phyloP scores from a whole-genome alignment of 2,113 vertebrate species.

The Ptychochromis oligacanthus region DNA sequence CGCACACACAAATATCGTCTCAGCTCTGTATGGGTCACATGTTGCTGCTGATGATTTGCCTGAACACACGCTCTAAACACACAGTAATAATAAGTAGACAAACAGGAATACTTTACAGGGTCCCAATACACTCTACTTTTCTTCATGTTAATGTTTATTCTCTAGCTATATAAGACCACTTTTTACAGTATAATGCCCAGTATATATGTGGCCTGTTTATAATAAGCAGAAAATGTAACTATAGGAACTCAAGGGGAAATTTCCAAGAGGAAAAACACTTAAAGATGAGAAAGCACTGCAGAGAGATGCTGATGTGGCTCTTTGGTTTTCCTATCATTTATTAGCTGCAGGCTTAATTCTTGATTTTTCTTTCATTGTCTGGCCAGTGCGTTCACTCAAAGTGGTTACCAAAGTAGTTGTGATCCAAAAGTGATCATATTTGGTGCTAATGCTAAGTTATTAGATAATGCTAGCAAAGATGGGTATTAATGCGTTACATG shows the following conservation, averaged over 20 bases:
- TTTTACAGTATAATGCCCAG: neutral
- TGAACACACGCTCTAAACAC: slow-evolving; percentile 37
- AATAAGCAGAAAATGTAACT: neutral
- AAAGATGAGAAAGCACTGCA: too few species aligned
- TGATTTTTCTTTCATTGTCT: neutral
- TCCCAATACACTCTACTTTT: neutral
- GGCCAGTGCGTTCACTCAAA: neutral
- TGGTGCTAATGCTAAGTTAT: neutral
- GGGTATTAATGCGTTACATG: neutral
- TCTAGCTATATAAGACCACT: neutral
- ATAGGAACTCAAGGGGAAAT: neutral
- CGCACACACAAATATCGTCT: neutral
- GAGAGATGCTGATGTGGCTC: slow-evolving; percentile 8
- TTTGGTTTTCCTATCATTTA: slow-evolving; percentile 15
- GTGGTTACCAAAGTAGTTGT: neutral
- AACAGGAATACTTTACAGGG: slow-evolving; percentile 22
- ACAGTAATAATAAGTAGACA: slow-evolving; percentile 32
- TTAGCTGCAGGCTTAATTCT: neutral
- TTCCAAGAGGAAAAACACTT: neutral
- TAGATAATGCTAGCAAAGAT: neutral
- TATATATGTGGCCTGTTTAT: neutral
- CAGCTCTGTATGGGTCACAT: slow-evolving; percentile 41
- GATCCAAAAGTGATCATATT: neutral
- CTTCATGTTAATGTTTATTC: neutral
- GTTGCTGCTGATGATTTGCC: slow-evolving; percentile 43